Conservation (phyloP, 2,113 vertebrate genomes). For the Chrysemys picta region DNA sequence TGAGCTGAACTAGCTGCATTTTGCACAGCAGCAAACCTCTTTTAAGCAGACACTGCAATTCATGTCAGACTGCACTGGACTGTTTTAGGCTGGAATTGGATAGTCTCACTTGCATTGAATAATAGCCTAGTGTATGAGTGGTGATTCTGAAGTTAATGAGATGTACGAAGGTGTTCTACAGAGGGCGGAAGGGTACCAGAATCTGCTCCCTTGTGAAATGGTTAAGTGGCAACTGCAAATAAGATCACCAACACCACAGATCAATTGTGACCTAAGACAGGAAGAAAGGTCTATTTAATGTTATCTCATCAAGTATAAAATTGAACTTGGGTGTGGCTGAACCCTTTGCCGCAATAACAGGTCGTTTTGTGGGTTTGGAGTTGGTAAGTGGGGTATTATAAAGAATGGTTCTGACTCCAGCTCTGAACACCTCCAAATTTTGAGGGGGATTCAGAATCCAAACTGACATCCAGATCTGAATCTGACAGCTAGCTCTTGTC, state of each 20-base stretch:
- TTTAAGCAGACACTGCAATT: constrained; percentile 14
- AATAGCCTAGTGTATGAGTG: neutral
- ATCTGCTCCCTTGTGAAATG: neutral
- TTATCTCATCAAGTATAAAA: constrained; percentile 53
- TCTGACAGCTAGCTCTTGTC: constrained; percentile 48
- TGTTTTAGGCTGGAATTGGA: neutral
- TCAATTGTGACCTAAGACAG: neutral
- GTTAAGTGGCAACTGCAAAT: neutral
- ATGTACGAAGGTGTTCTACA: neutral
- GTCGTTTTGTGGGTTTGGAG: neutral
- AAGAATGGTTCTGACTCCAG: constrained; percentile 45
- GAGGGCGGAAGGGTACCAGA: fast-evolving
- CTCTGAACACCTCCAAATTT: constrained; percentile 59
- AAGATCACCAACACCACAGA: neutral
- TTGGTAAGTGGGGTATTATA: neutral
- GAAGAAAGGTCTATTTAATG: constrained; percentile 63
- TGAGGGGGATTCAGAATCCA: constrained; percentile 1
- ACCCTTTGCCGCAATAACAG: neutral
- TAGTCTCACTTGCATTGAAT: neutral
- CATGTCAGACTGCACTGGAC: neutral
- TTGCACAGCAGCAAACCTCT: neutral
- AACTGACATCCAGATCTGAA: constrained; percentile 40
- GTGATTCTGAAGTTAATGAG: neutral
- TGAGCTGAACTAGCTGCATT: constrained; percentile 24
- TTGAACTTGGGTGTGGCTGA: constrained; percentile 33